phyloP scores from a whole-genome alignment of 2,888 invertebrate species.

The Pediacus dermestoides region DNA sequence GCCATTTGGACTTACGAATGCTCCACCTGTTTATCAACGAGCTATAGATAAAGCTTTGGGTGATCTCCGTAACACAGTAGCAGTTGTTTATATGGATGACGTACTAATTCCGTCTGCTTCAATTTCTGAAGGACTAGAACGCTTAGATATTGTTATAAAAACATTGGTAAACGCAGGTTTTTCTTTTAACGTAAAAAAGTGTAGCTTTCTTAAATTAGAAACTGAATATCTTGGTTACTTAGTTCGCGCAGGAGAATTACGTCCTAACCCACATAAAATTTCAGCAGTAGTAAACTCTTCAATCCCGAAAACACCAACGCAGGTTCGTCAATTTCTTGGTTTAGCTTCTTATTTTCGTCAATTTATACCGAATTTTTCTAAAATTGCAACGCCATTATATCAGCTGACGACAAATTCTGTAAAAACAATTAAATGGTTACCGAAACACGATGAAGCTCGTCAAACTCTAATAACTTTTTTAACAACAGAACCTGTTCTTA shows the following conservation, averaged over 20 bases:
- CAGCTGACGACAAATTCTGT: conserved; percentile 19
- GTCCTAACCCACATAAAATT: conserved; percentile 30
- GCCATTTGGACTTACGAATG: conserved; percentile 38
- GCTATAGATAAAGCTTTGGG: conserved; percentile 29
- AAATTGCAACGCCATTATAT: conserved; percentile 17
- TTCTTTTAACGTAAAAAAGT: conserved; percentile 18
- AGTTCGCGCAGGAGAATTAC: conserved; percentile 28
- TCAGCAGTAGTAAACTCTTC: conserved; percentile 27
- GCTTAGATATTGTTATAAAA: too few species aligned
- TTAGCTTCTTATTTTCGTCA: conserved; percentile 29
- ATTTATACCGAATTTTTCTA: conserved; percentile 15
- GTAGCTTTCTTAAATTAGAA: conserved; percentile 17
- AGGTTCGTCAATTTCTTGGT: conserved; percentile 28
- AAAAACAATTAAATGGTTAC: too few species aligned
- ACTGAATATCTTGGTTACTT: conserved; percentile 33
- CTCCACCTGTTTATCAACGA: conserved; percentile 35
- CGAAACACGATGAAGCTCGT: too few species aligned
- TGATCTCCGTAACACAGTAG: too few species aligned
- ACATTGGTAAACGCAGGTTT: too few species aligned
- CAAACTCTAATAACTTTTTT: too few species aligned
- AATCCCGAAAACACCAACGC: conserved; percentile 24
- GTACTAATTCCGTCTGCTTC: too few species aligned
- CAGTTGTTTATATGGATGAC: too few species aligned
- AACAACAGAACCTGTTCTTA: conserved; percentile 11
- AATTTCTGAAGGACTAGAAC: too few species aligned